Evolutionary conservation across 2,797 vertebrate genomes (phyloP), one percentile per base, ranked within the genome.

Genomic region (Adrianichthys oophorus): DNA sequence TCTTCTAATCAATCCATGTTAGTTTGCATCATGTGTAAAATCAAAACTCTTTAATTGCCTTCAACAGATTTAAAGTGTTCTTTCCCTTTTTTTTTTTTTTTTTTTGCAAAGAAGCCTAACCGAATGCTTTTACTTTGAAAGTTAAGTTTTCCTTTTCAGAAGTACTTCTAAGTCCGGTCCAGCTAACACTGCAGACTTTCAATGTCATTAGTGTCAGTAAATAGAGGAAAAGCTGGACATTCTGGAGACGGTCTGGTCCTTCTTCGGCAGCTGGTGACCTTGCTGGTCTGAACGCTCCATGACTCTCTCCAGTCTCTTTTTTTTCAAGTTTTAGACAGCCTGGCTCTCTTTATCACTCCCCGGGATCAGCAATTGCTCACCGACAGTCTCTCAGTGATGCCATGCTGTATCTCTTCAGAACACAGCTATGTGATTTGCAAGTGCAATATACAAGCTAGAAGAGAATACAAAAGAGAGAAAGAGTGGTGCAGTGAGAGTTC

Each of bases 311-410:
- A 74, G 69, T 67, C 67, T 78, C 77, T 45, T 43, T 59, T 87
- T 87, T 87, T 87, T 80, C 82, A 83, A 80, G 62, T 81, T 79
- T 76, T 76, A 89, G 85, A 88, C 81, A 83, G 84, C 78, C 77
- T 24, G 24, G 64, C 79, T 80, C 74, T 86, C 82, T 81, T 91
- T 92, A 92, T 92, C 91, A 72, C 83, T 85, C 80, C 80, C 77
- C 56, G 50, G 76, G 81, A 93, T 92, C 91, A 92, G 91, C 87
- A 89, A 91, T 92, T 87, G 86, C 89, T 91, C 90, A 90, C 83
- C 68, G 85, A 90, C 88, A 89, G 86, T 89, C 87, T 87, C 85
- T 80, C 88, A 82, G 87, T 91, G 90, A 90, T 90, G 89, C 86
- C 80, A 72, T 62, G 76, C 85, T 74, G 79, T 85, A 83, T 88